A percentile compares a stretch with the other conserved stretches of the same genome.
Evolutionary conservation across 2,797 vertebrate genomes (phyloP).

Genomic region (Urophycis tenuis): DNA sequence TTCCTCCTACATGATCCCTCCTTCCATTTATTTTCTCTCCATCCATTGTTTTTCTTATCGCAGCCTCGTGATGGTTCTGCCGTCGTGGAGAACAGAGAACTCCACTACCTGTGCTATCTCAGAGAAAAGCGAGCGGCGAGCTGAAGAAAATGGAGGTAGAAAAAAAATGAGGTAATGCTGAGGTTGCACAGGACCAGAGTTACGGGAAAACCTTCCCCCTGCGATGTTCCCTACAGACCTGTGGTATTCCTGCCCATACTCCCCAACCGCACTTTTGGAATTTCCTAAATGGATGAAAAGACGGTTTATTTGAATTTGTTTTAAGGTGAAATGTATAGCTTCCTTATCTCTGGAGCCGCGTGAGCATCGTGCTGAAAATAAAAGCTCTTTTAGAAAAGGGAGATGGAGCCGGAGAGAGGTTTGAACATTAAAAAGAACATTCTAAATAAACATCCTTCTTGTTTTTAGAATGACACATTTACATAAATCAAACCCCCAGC

Average conservation of each 20-base stretch:
- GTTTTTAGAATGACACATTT: constrained; percentile 25
- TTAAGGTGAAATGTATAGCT: constrained; percentile 47
- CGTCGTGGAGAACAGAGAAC: constrained; percentile 53
- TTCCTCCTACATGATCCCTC: constrained; percentile 25
- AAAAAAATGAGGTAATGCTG: constrained; percentile 46
- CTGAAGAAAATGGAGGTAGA: constrained; percentile 16
- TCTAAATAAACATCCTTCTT: neutral
- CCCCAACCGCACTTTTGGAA: constrained; percentile 56
- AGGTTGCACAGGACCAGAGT: constrained; percentile 53
- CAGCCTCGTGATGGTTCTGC: constrained; percentile 40
- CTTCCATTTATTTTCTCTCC: constrained; percentile 38
- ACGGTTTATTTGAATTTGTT: constrained; percentile 61
- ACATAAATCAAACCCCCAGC: constrained; percentile 37
- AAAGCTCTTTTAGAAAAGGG: constrained; percentile 27
- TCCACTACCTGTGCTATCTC: constrained; percentile 70
- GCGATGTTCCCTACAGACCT: constrained; percentile 57
- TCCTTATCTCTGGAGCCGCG: constrained; percentile 37
- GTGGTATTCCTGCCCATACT: constrained; percentile 65
- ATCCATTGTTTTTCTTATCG: constrained; percentile 61
- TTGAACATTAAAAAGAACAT: neutral
- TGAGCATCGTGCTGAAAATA: constrained; percentile 41
- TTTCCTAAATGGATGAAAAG: constrained; percentile 67
- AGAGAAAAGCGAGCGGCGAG: constrained; percentile 48
- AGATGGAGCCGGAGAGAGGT: constrained; percentile 4
- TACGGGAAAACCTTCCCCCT: constrained; percentile 62